A percentile compares a stretch with the other conserved stretches of the same genome.
phyloP scores from a whole-genome alignment of 2,888 invertebrate genomes.

The Xestia c-nigrum region DNA sequence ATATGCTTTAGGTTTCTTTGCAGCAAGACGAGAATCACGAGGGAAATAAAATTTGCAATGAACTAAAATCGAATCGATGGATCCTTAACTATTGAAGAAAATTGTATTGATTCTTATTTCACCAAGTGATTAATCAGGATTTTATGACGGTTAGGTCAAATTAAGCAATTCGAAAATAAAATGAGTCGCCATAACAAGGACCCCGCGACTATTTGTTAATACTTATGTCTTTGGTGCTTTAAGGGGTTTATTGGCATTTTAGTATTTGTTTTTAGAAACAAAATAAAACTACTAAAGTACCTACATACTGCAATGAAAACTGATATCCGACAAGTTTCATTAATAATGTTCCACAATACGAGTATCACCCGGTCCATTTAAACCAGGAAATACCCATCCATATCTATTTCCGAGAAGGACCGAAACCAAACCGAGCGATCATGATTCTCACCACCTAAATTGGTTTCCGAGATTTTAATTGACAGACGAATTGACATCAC shows the following conservation, averaged over 20 bases:
- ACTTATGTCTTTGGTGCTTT: neutral
- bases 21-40: conserved; percentile 1
- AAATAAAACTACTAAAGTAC: neutral
- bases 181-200: neutral
- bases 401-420: conserved; percentile 7
- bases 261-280: too few relatives aligned
- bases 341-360: neutral
- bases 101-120: neutral
- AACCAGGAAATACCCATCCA: neutral
- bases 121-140: neutral
- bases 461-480: conserved; percentile 53
- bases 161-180: neutral
- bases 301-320: neutral
- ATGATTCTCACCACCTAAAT: conserved; percentile 39
- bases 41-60: neutral
- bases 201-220: neutral
- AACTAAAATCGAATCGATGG: neutral
- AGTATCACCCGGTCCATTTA: neutral
- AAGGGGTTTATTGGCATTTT: neutral
- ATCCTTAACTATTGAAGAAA: neutral
- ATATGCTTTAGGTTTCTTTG: conserved; percentile 12
- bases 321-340: neutral
- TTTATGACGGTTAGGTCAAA: neutral
- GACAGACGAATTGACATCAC: conserved; percentile 65
- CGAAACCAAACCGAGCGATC: conserved; percentile 29